Evolutionary conservation across 2,797 vertebrate genomes (phyloP), one percentile per base, ranked within the genome.

Genomic region (Tiaroga cobitis): DNA sequence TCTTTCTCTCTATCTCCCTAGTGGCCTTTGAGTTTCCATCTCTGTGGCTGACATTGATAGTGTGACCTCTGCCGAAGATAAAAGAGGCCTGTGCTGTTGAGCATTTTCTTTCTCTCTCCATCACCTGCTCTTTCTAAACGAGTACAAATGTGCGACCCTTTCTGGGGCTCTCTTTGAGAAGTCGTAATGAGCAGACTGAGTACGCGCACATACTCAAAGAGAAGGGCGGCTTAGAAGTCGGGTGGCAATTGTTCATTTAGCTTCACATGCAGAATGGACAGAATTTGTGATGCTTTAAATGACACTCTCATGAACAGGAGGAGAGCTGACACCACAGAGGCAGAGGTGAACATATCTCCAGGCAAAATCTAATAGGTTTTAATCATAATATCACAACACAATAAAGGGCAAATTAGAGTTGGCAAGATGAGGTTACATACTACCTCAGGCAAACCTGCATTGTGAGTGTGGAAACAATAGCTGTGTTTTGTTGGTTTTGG

Each of bases 51-150:
- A 95, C 94, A 95, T 94, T 95, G 95, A 93, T 88, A 92, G 93
- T 92, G 89, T 94, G 94, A 93, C 94, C 95, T 95, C 95, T 95
- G 93, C 93, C 91, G 92, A 93, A 94, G 94, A 94, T 93, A 93
- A 94, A 95, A 94, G 94, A 93, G 92, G 87, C 80, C 85, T 88
- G 81, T 82, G 80, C 84, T 89, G 87, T 54, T 83, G 86, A 87
- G 67, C 80, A 77, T 80, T 83, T 73, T 68, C 59, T 81, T 67
- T 85, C 90, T 91, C 87, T 80, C 92, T 85, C 91, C 91, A 54
- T 89, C 85, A 89, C 85, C 88, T 87, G 83, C 68, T 88, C 85
- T 85, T 85, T 89, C 80, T 84, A 85, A 89, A 87, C 34, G 51
- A 85, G 83, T 85, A 85, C 83, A 87, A 89, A 87, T 79, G 51